Evolutionary conservation across 2,113 vertebrate species (phyloP), one percentile per base, ranked within the genome.

Genomic region (Heliornis fulica): DNA sequence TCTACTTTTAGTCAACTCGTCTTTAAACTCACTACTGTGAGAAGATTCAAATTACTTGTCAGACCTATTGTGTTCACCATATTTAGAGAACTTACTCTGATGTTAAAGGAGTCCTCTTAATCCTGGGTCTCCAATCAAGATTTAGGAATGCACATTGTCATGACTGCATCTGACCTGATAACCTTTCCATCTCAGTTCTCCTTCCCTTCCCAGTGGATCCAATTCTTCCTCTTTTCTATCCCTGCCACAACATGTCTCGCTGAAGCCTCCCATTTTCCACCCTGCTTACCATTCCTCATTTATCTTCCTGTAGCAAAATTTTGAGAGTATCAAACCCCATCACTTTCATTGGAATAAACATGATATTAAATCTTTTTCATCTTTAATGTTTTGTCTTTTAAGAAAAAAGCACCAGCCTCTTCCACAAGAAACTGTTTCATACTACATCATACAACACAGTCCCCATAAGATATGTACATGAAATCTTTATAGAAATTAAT

Each of bases 11-110:
- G 43, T 66, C 40, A 86, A 29, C 2, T 41, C 66, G 10, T 68
- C 76, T 53, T 97, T 85, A 94, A 90, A 92, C 84, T 78, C 84
- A 18, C 66, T 85, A 56, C 79, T 96, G 80, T 93, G 84, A 97
- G 83, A 87, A 51, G 91, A 93, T 88, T 91, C 71, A 72, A 45
- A 87, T 78, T 34, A 11, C 76, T 84, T 96, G 36, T 68, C 71
- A 87, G 50, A 64, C n/a, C 45, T n/a, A 71, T n/a, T 28, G 34
- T 41, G 29, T n/a, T 87, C 32, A 43, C 26, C 15, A 89, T 64
- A 71, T 96, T 88, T 75, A 77, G 65, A 60, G 75, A 84, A 87
- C 63, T 72, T 80, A 51, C 51, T 69, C 57, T 64, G 80, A 81
- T 36, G 19, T 76, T 86, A 69, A 94, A 84, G 71, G 91, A 85